Conservation (phyloP, 2,888 invertebrate species). For the Heliconius charithonia region DNA sequence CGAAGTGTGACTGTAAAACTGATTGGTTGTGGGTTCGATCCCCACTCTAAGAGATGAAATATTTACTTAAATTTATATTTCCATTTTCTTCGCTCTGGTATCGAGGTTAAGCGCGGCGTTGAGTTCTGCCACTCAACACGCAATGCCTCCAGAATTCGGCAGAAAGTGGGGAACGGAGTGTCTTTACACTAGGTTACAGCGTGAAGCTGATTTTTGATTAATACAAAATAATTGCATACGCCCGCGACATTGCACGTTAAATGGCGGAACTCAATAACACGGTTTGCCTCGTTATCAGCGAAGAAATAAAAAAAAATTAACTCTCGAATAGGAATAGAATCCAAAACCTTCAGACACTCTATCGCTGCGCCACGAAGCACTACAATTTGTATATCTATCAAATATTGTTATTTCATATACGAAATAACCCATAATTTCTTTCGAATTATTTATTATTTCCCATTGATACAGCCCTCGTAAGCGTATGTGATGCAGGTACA, state of each 20-base stretch:
- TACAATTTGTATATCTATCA: neutral
- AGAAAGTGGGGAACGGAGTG: too few relatives aligned
- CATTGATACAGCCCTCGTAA: conserved; percentile 46
- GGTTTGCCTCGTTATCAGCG: neutral
- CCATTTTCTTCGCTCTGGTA: too few relatives aligned
- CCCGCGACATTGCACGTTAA: neutral
- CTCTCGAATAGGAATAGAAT: neutral
- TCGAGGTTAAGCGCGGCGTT: too few relatives aligned
- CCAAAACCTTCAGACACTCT: neutral
- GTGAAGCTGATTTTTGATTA: too few relatives aligned
- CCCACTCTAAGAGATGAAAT: too few relatives aligned
- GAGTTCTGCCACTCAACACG: too few relatives aligned
- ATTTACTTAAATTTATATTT: too few relatives aligned
- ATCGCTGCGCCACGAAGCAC: neutral
- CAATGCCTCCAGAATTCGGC: too few relatives aligned
- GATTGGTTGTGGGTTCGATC: too few relatives aligned
- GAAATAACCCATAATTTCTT: conserved; percentile 40
- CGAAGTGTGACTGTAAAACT: too few relatives aligned
- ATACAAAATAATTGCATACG: too few relatives aligned
- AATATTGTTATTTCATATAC: neutral
- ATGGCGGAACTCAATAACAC: neutral
- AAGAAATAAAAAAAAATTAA: neutral
- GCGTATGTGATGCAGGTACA: conserved; percentile 52
- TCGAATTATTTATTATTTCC: conserved; percentile 48
- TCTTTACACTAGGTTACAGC: too few relatives aligned